phyloP scores from a whole-genome alignment of 2,888 invertebrate species.

The Microctonus hyperodae region DNA sequence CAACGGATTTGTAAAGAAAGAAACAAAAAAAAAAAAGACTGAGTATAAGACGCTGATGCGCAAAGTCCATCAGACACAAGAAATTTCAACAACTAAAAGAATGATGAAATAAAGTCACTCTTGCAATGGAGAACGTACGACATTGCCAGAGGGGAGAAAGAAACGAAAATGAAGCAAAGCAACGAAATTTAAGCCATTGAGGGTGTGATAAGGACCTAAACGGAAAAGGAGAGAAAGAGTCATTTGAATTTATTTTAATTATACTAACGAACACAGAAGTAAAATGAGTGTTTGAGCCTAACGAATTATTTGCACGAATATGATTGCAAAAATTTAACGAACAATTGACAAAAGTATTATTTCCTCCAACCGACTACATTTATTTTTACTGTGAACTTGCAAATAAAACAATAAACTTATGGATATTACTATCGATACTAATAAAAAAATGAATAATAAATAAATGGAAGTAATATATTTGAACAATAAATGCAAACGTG shows the following conservation, averaged over 20 bases:
- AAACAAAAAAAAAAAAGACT: slow-evolving; percentile 17
- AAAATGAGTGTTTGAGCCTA: slow-evolving; percentile 47
- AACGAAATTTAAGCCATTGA: slow-evolving; percentile 21
- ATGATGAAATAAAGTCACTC: slow-evolving; percentile 2
- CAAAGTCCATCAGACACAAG: slow-evolving; percentile 10
- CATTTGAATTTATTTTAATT: slow-evolving; percentile 64
- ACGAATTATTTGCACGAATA: slow-evolving; percentile 63
- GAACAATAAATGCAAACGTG: slow-evolving; percentile 11
- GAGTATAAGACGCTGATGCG: background rate
- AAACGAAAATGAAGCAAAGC: slow-evolving; percentile 23
- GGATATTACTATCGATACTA: too few species aligned
- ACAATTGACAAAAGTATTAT: slow-evolving; percentile 53
- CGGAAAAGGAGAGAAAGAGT: slow-evolving; percentile 54
- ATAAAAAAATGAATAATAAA: slow-evolving; percentile 51
- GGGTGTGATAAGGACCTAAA: slow-evolving; percentile 30
- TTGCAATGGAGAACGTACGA: slow-evolving; percentile 24
- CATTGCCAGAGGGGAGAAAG: slow-evolving; percentile 21
- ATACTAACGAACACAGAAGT: slow-evolving; percentile 58
- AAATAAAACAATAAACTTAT: too few species aligned
- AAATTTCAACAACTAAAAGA: background rate
- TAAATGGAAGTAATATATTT: slow-evolving; percentile 5
- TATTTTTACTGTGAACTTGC: too few species aligned
- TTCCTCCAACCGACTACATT: too few species aligned
- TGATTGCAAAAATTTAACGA: slow-evolving; percentile 51
- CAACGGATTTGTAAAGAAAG: slow-evolving; percentile 59